Conservation (phyloP, 1,140 invertebrate species). For the Coptotermes formosanus region DNA sequence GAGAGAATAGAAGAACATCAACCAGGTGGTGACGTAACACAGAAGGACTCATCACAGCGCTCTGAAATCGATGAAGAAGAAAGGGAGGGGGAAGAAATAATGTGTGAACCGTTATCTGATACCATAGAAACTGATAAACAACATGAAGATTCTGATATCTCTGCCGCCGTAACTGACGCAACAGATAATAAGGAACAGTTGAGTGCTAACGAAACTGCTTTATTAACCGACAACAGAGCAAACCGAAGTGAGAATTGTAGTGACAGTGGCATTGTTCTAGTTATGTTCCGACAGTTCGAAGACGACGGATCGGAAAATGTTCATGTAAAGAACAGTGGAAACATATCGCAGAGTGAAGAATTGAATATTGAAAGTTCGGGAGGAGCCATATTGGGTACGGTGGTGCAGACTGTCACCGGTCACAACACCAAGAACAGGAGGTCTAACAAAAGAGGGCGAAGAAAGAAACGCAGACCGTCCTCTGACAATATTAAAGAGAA, state of each 20-base stretch:
- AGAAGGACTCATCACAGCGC: no score
- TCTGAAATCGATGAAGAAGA: no score
- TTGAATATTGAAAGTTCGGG: conserved; percentile 10
- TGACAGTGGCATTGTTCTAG: not conserved
- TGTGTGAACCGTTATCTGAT: no score
- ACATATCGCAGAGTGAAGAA: not conserved
- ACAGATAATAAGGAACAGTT: no score
- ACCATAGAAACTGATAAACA: no score
- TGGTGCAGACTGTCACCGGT: not conserved
- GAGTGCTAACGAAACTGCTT: no score
- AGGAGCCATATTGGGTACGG: not conserved
- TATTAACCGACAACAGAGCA: no score
- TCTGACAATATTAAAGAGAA: not conserved
- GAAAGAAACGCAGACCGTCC: not conserved
- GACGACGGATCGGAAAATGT: not conserved
- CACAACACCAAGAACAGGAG: not conserved
- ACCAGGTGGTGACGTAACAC: no score
- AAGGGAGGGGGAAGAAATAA: no score
- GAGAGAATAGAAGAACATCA: no score
- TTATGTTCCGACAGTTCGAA: conserved; percentile 21
- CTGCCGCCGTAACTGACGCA: no score
- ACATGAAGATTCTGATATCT: no score
- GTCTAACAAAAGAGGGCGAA: not conserved
- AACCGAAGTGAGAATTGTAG: not conserved
- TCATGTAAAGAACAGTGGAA: not conserved